These are phyloP conservation scores for Delia radicum DNA, from an alignment of 1,140 invertebrate species.

Conservation along the genomic window DNA sequence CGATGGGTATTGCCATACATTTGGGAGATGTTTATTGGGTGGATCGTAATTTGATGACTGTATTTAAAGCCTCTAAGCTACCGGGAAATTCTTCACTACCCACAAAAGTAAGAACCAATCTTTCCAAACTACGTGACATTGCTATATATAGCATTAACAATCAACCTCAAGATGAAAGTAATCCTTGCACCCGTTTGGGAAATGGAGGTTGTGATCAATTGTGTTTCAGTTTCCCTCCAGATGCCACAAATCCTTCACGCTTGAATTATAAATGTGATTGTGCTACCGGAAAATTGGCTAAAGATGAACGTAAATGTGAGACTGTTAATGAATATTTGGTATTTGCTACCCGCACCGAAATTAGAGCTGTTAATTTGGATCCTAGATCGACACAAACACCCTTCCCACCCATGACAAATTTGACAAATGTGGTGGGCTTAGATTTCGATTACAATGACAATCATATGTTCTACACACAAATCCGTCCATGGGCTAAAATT, in stretches of 20 bases:
- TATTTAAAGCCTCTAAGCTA: constrained; percentile 82
- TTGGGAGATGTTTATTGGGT: constrained; percentile 91
- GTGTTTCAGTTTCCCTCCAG: constrained; percentile 87
- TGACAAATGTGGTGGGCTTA: constrained; percentile 94
- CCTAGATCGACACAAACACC: constrained; percentile 77
- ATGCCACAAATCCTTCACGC: constrained; percentile 54
- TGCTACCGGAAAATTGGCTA: constrained; percentile 74
- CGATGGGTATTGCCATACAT: constrained; percentile 89
- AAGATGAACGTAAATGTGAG: constrained; percentile 72
- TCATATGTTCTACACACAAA: constrained; percentile 87
- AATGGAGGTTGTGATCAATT: constrained; percentile 90
- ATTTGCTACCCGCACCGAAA: constrained; percentile 89
- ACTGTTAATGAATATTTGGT: constrained; percentile 85
- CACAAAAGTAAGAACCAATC: constrained; percentile 74
- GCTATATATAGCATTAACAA: constrained; percentile 85
- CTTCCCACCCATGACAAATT: constrained; percentile 82
- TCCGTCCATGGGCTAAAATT: constrained; percentile 85
- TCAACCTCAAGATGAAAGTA: constrained; percentile 78
- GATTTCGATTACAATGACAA: constrained; percentile 94
- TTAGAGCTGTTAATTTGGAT: constrained; percentile 82
- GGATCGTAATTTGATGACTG: constrained; percentile 86
- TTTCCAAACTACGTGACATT: constrained; percentile 83
- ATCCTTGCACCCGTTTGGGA: constrained; percentile 73
- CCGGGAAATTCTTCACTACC: constrained; percentile 69
- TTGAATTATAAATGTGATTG: constrained; percentile 83